These are phyloP conservation scores for Anneissia japonica DNA, from an alignment of 35 echinoderm and acorn worm genomes.

Conservation along the genomic window DNA sequence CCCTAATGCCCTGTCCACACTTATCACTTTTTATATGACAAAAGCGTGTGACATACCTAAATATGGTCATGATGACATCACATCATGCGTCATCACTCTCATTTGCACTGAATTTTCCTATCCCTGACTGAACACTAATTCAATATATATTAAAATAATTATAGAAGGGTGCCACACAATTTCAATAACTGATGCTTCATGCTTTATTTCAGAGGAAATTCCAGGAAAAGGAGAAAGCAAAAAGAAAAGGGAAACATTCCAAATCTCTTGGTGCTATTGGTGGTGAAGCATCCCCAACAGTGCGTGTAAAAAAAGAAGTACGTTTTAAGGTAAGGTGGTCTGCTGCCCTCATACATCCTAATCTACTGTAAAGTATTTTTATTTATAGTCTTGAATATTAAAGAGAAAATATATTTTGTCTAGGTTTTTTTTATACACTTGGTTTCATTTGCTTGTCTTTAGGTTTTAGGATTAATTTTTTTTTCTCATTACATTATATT, in stretches of 20 bases:
- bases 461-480: no score
- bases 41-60: no score
- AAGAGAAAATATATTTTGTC: no score
- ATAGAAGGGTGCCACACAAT: not conserved
- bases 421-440: no score
- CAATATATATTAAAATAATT: not conserved
- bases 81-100: not conserved
- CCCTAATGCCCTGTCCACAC: no score
- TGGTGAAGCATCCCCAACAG: not conserved
- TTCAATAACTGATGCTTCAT: not conserved
- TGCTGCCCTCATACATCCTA: not conserved
- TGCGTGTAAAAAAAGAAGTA: not conserved
- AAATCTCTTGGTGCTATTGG: not conserved
- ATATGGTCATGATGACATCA: no score
- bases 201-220: not conserved
- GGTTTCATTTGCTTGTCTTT: no score
- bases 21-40: constrained; percentile 4
- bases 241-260: not conserved
- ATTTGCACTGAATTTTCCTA: not conserved
- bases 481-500: no score
- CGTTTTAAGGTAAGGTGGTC: not conserved
- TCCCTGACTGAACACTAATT: not conserved
- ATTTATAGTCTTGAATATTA: no score
- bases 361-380: no score
- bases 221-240: not conserved